These are phyloP conservation scores for Dasysyrphus tricinctus DNA, from an alignment of 2,888 invertebrate genomes.

Conservation along the genomic window DNA sequence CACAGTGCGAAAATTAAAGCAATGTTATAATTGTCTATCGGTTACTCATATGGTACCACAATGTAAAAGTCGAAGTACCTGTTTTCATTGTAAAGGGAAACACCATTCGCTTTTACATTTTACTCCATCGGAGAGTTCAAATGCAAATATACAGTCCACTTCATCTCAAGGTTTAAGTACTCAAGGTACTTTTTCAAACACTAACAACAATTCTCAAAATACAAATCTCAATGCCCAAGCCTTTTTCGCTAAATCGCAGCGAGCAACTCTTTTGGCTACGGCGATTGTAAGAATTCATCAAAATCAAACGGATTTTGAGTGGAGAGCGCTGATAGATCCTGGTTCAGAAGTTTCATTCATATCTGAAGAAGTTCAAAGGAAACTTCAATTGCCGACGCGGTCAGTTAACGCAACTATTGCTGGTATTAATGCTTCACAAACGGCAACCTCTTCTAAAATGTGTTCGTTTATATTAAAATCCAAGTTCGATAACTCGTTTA, in stretches of 20 bases:
- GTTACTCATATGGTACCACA: neutral
- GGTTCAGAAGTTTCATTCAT: neutral
- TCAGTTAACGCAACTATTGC: neutral
- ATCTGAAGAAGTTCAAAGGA: neutral
- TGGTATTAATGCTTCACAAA: neutral
- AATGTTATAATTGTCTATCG: neutral
- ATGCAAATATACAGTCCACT: neutral
- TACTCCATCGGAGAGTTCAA: neutral
- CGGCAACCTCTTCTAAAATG: too few species aligned
- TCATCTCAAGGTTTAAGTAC: neutral
- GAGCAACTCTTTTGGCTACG: neutral
- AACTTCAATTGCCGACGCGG: neutral
- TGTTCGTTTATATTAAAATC: neutral
- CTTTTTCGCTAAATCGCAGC: neutral
- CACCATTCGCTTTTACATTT: slow-evolving; percentile 6
- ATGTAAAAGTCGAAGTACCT: neutral
- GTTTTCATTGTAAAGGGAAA: slow-evolving; percentile 11
- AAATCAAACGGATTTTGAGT: slow-evolving; percentile 5
- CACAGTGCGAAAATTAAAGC: neutral
- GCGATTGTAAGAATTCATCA: neutral
- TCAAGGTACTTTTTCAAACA: neutral
- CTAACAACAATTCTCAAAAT: too few species aligned
- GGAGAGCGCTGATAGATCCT: neutral
- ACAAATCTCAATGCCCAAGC: neutral
- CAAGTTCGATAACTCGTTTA: neutral